These are phyloP conservation scores for Meandrusa payeni DNA, from an alignment of 2,888 invertebrate species.

Conservation along the genomic window DNA sequence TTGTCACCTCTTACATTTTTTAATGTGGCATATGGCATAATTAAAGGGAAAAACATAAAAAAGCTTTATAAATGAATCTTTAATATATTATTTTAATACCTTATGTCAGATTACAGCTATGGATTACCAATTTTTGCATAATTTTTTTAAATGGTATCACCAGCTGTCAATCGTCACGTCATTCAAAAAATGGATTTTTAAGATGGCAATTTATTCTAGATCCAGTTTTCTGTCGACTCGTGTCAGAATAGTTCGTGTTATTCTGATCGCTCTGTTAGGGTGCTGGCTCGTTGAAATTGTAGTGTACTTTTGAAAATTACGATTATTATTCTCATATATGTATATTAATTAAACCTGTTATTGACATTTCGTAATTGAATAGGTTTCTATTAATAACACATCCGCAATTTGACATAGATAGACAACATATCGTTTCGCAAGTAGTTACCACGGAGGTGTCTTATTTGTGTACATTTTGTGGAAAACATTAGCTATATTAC, in stretches of 20 bases:
- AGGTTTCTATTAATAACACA: conserved; percentile 30
- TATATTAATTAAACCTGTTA: not conserved
- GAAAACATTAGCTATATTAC: conserved; percentile 49
- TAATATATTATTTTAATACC: no score
- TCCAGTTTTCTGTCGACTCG: conserved; percentile 47
- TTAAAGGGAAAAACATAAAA: no score
- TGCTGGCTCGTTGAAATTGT: not conserved
- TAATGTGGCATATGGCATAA: no score
- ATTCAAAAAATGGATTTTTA: no score
- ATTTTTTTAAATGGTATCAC: conserved; percentile 12
- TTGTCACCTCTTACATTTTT: no score
- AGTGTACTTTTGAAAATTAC: not conserved
- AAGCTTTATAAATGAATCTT: no score
- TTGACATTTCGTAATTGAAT: conserved; percentile 2
- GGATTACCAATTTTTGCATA: no score
- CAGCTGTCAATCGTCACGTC: conserved; percentile 6
- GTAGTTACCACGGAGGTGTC: conserved; percentile 61
- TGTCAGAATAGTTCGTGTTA: conserved; percentile 15
- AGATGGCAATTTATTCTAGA: conserved; percentile 30
- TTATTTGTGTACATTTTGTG: conserved; percentile 69
- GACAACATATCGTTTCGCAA: conserved; percentile 69
- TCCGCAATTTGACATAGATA: conserved; percentile 61
- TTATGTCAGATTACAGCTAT: no score
- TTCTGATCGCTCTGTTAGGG: conserved; percentile 22
- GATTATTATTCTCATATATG: conserved; percentile 11